Evolutionary conservation across 2,888 invertebrate genomes (phyloP), one percentile per base, ranked within the genome.

Genomic region (Lochmaea crataegi): DNA sequence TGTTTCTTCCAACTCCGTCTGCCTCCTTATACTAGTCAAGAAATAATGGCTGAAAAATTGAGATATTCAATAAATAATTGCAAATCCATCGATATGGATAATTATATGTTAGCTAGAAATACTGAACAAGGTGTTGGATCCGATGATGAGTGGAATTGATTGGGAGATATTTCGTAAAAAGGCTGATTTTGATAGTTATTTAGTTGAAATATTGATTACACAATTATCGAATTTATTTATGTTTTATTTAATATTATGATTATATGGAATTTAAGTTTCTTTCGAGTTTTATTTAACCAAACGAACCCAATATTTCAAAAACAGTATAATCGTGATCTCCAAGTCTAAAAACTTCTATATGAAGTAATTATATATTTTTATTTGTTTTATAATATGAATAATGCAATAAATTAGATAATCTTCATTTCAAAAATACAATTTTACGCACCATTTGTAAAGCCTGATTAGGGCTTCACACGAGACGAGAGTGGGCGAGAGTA

Each of bases 61-160:
- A 88, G 91, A 42, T 92, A 92, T 81, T 91, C 92, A 64, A 91
- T 92, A 74, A 90, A 91, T 82, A 91, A 92, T 83, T 92, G 92
- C 79, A 89, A 90, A 45, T 91, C 91, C 9, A 92, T 92, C 68
- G 92, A 92, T 84, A 91, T 92, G 91, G 92, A 92, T 84, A 91
- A 91, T 83, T 92, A 92, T 84, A 92, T 92, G 91, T 86, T 92
- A 74, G 89, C 90, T 2, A 86, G 91, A 66, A 91, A 91, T 79
- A 86, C 87, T 9, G 89, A 89, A 72, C 84, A 86, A 42, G 87
- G 86, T 11, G 84, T 85, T 64, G 86, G 85, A 57, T 89, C 89
- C 9, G 89, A 89, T 69, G 88, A 89, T 68, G 89, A 89, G 74
- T 86, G 85, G 82, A 85, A 82, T 73, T 76, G 65, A 74, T 48